Conservation (phyloP, 2,888 invertebrate genomes). For the Lymantria monacha region DNA sequence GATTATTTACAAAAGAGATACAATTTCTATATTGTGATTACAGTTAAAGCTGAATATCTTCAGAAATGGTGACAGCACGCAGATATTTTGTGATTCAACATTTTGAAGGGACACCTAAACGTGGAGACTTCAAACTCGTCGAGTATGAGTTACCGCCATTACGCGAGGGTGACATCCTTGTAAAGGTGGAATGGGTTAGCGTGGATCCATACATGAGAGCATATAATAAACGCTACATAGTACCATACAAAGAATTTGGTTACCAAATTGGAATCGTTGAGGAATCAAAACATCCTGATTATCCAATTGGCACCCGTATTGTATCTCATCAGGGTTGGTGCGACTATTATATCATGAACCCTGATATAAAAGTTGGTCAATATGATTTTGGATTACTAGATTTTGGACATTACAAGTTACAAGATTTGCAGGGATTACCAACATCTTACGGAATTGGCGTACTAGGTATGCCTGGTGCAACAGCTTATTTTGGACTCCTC, state of each 20-base stretch:
- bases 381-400: slow-evolving; percentile 7
- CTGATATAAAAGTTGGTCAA: slow-evolving; percentile 7
- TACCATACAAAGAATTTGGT: slow-evolving; percentile 53
- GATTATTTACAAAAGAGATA: too few species aligned
- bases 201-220: slow-evolving; percentile 45
- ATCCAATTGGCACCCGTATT: slow-evolving; percentile 82
- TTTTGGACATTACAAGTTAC: slow-evolving; percentile 54
- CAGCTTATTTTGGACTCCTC: slow-evolving; percentile 87
- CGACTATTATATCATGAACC: slow-evolving; percentile 23
- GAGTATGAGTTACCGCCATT: slow-evolving; percentile 67
- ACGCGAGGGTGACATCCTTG: slow-evolving; percentile 51
- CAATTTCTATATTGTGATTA: too few species aligned
- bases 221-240: slow-evolving; percentile 20
- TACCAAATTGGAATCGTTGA: slow-evolving; percentile 66
- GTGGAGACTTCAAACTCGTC: slow-evolving; percentile 78
- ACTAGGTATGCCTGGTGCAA: slow-evolving; percentile 86
- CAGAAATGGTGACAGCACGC: slow-evolving; percentile 71
- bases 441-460: slow-evolving; percentile 82
- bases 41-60: too few species aligned
- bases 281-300: slow-evolving; percentile 83
- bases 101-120: slow-evolving; percentile 81
- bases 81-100: slow-evolving; percentile 64
- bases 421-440: slow-evolving; percentile 76
- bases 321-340: slow-evolving; percentile 59
- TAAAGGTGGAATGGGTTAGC: slow-evolving; percentile 49